Evolutionary conservation across 2,888 invertebrate species (phyloP).

Genomic region (Lasioglossum lativentre): DNA sequence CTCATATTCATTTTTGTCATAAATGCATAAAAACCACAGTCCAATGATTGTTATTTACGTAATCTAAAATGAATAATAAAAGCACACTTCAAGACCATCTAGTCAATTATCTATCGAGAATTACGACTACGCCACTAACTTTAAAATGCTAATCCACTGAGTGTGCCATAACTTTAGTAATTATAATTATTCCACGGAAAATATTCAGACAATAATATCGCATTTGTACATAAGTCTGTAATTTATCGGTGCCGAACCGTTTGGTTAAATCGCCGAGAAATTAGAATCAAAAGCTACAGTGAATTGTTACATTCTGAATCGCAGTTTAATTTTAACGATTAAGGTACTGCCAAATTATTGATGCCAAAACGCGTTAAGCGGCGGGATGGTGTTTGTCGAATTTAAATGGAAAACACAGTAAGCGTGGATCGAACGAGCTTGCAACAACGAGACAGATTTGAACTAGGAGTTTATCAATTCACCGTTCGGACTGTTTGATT

Average conservation of each 20-base stretch:
- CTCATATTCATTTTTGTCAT: no score
- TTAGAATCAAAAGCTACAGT: constrained; percentile 1
- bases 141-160: not conserved
- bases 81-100: not conserved
- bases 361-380: not conserved
- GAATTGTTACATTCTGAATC: not conserved
- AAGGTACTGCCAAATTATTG: not conserved
- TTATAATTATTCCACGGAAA: not conserved
- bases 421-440: not conserved
- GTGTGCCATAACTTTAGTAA: not conserved
- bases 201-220: not conserved
- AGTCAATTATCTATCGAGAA: not conserved
- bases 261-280: not conserved
- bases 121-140: not conserved
- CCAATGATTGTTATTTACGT: not conserved
- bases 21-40: not conserved
- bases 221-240: not conserved
- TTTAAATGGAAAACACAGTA: constrained; percentile 12
- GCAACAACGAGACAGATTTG: constrained; percentile 19
- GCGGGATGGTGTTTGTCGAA: not conserved
- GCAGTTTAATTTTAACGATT: not conserved
- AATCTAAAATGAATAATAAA: not conserved
- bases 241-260: not conserved
- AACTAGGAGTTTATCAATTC: constrained; percentile 38
- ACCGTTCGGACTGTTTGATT: constrained; percentile 11